These are phyloP conservation scores for Tryphoninae sp. DNA, from an alignment of 2,888 invertebrate genomes.

Conservation along the genomic window DNA sequence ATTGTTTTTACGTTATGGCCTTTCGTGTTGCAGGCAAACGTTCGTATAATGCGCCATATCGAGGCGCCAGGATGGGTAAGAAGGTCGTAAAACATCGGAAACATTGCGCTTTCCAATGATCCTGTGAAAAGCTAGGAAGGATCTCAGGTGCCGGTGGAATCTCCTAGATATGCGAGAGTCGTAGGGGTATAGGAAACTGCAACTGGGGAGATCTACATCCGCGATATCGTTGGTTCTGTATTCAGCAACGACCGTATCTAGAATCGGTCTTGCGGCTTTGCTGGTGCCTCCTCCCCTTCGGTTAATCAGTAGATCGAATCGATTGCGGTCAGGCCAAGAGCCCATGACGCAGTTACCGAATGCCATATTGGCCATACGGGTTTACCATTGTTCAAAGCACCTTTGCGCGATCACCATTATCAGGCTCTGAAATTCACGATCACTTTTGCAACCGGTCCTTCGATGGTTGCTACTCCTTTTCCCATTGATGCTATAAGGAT, in stretches of 20 bases:
- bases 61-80: neutral
- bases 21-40: constrained; percentile 2
- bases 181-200: constrained; percentile 14
- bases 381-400: constrained; percentile 11
- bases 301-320: constrained; percentile 58
- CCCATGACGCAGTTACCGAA: constrained; percentile 38
- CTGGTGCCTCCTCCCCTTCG: constrained; percentile 14
- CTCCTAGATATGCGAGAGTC: constrained; percentile 39
- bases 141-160: neutral
- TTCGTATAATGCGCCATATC: constrained; percentile 37
- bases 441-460: neutral
- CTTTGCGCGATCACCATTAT: constrained; percentile 6
- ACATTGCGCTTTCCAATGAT: constrained; percentile 5
- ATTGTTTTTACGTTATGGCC: constrained; percentile 43
- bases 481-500: no score
- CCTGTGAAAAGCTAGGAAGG: constrained; percentile 26
- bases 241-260: constrained; percentile 12
- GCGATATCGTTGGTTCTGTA: constrained; percentile 33
- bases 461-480: no score
- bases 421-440: constrained; percentile 12
- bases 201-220: constrained; percentile 33
- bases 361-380: constrained; percentile 33
- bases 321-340: constrained; percentile 42
- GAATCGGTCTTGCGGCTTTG: neutral
- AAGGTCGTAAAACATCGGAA: constrained; percentile 1